A percentile compares a stretch with the other conserved stretches of the same genome.
Evolutionary conservation across 2,888 invertebrate genomes (phyloP).

Genomic region (Meganola albula): DNA sequence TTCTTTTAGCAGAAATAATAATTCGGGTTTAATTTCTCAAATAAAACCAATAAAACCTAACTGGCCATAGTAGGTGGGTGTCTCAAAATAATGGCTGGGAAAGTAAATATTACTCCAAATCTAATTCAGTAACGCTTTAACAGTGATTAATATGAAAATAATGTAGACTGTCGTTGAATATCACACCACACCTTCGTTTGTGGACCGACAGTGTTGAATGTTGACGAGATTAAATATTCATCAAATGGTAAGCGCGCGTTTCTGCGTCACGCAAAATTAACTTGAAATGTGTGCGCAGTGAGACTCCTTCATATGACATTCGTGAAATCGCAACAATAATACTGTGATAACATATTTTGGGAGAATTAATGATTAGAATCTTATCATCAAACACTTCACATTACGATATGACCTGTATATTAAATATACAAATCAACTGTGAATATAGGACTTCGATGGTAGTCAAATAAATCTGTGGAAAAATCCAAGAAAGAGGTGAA

Average conservation of each 20-base stretch:
- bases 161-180: too few relatives aligned
- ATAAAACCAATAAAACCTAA: too few relatives aligned
- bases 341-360: slow-evolving; percentile 14
- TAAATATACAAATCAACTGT: too few relatives aligned
- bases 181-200: slow-evolving; percentile 28
- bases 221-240: slow-evolving; percentile 50
- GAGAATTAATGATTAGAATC: slow-evolving; percentile 4
- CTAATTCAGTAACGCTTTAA: slow-evolving; percentile 4
- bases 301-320: slow-evolving; percentile 28
- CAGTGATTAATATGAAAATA: slow-evolving; percentile 38
- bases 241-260: slow-evolving; percentile 29
- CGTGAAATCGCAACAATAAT: background rate
- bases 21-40: too few relatives aligned
- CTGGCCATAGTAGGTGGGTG: background rate
- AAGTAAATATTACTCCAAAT: slow-evolving; percentile 12
- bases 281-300: slow-evolving; percentile 20
- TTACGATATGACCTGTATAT: too few relatives aligned
- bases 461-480: too few relatives aligned
- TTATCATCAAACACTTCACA: too few relatives aligned
- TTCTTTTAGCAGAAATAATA: too few relatives aligned
- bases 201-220: slow-evolving; percentile 33
- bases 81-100: slow-evolving; percentile 5
- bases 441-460: too few relatives aligned
- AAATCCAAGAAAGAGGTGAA: too few relatives aligned
- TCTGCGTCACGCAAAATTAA: slow-evolving; percentile 37